Evolutionary conservation across 2,113 vertebrate genomes (phyloP).

Genomic region (Calcarius ornatus): DNA sequence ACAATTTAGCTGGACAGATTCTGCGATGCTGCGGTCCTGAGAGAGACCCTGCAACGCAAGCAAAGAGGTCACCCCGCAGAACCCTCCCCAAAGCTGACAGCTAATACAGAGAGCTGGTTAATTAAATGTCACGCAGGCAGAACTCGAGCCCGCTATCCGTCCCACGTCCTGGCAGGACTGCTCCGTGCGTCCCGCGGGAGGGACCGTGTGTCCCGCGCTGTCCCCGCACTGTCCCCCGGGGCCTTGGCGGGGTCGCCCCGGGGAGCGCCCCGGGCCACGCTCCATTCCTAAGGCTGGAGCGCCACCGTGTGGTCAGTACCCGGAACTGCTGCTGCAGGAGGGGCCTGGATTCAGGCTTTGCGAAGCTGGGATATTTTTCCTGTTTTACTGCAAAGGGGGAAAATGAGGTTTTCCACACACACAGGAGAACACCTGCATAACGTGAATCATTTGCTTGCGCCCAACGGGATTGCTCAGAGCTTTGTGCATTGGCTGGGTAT

Average conservation of each 20-base stretch:
- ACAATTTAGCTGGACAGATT: background rate
- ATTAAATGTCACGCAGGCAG: background rate
- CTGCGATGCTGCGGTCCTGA: background rate
- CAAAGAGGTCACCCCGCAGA: background rate
- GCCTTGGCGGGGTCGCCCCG: background rate
- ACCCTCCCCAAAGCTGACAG: background rate
- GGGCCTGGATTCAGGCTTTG: background rate
- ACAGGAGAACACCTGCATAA: background rate
- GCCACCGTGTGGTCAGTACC: background rate
- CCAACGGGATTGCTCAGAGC: background rate
- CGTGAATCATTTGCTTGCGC: background rate
- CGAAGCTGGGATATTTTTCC: fast-evolving
- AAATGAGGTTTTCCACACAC: no score
- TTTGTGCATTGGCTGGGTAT: background rate
- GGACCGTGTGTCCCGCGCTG: background rate
- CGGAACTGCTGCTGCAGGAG: background rate
- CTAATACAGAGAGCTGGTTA: background rate
- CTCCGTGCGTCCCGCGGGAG: background rate
- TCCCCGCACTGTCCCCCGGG: fast-evolving
- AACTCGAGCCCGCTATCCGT: background rate
- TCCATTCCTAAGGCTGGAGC: background rate
- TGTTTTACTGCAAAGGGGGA: background rate
- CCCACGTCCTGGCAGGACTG: background rate
- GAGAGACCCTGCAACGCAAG: background rate
- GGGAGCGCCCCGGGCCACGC: no score